These are phyloP conservation scores for Callipepla squamata DNA, from an alignment of 2,113 vertebrate species.

Conservation along the genomic window DNA sequence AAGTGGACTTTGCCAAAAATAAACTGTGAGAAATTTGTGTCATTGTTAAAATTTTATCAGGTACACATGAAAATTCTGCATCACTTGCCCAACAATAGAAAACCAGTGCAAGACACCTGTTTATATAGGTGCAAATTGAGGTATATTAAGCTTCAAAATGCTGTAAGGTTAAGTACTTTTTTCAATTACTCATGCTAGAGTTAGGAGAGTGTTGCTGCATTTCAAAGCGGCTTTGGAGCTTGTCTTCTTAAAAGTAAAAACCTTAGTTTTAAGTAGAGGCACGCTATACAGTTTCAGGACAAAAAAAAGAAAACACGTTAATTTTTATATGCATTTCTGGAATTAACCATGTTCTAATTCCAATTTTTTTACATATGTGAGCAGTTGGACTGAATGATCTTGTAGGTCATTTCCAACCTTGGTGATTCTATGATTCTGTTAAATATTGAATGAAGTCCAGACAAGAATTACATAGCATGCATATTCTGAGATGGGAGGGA, in stretches of 20 bases:
- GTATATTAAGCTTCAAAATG: background rate
- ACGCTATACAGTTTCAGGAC: background rate
- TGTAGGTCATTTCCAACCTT: too few species aligned
- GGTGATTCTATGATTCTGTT: background rate
- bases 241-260: background rate
- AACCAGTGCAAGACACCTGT: accelerated
- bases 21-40: background rate
- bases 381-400: too few species aligned
- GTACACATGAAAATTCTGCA: background rate
- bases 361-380: background rate
- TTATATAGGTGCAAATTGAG: background rate
- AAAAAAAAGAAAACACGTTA: background rate
- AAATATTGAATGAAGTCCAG: background rate
- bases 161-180: background rate
- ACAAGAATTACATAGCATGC: background rate
- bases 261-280: background rate
- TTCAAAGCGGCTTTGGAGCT: background rate
- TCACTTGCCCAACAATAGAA: background rate
- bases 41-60: background rate
- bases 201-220: accelerated
- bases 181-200: background rate
- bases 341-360: background rate
- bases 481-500: background rate
- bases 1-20: background rate
- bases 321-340: background rate